These are phyloP conservation scores for Platycheirus albimanus DNA, from an alignment of 2,888 invertebrate species.

Conservation along the genomic window DNA sequence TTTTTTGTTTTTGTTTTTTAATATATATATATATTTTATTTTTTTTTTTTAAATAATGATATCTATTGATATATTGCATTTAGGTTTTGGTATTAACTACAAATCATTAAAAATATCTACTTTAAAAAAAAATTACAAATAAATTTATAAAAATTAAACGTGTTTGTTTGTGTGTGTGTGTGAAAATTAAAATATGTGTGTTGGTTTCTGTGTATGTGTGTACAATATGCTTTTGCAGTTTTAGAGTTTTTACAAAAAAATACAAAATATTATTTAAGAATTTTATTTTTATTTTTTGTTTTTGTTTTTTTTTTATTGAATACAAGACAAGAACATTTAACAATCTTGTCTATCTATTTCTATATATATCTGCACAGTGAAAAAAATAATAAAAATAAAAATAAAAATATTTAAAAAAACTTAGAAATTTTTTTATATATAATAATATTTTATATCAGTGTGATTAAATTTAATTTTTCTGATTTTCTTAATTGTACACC, in stretches of 20 bases:
- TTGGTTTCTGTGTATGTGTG: no score
- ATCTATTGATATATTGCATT: slow-evolving; percentile 74
- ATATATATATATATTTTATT: slow-evolving; percentile 52
- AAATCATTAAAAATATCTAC: slow-evolving; percentile 58
- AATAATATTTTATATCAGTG: slow-evolving; percentile 61
- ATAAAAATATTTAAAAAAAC: neutral
- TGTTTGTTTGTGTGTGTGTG: slow-evolving; percentile 11
- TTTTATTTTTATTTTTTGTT: slow-evolving; percentile 18
- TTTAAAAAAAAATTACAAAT: slow-evolving; percentile 42
- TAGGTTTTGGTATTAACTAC: slow-evolving; percentile 66
- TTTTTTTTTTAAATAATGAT: slow-evolving; percentile 67
- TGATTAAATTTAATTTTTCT: slow-evolving; percentile 46
- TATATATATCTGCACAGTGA: slow-evolving; percentile 4
- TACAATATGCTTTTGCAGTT: slow-evolving; percentile 39
- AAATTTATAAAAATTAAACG: slow-evolving; percentile 3
- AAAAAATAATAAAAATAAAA: slow-evolving; percentile 10
- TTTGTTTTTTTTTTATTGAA: neutral
- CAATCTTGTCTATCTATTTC: slow-evolving; percentile 8
- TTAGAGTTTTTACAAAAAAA: slow-evolving; percentile 43
- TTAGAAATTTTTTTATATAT: slow-evolving; percentile 26
- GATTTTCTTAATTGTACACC: slow-evolving; percentile 69
- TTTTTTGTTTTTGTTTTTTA: slow-evolving; percentile 21
- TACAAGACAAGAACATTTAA: slow-evolving; percentile 22
- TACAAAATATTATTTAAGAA: slow-evolving; percentile 42
- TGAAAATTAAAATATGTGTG: no score